phyloP scores from a whole-genome alignment of 2,797 vertebrate genomes.

The Phrynocephalus forsythii region DNA sequence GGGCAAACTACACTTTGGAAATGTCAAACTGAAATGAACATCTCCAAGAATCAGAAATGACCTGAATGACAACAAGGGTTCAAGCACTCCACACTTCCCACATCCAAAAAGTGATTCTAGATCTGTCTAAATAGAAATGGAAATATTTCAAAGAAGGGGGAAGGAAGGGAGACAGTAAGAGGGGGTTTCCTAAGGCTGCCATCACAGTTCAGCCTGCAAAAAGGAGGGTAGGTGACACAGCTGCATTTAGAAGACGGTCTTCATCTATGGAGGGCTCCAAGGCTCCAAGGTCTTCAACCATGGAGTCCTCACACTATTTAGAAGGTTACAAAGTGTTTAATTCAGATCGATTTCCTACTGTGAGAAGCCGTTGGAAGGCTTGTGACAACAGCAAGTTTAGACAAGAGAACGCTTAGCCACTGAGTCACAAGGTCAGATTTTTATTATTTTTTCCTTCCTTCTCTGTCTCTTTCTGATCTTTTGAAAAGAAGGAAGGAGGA shows the following conservation, averaged over 20 bases:
- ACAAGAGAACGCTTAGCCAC: slow-evolving; percentile 59
- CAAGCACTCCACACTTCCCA: too few relatives aligned
- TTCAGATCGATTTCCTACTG: slow-evolving; percentile 40
- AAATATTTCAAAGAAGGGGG: neutral
- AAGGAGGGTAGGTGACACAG: neutral
- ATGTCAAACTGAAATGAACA: too few relatives aligned
- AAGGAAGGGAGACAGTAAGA: neutral
- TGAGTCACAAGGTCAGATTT: slow-evolving; percentile 51
- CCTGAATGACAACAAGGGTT: too few relatives aligned
- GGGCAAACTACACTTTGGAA: too few relatives aligned
- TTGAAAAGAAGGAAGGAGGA: neutral
- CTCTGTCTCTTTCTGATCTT: slow-evolving; percentile 14
- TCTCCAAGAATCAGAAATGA: too few relatives aligned
- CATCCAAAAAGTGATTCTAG: neutral
- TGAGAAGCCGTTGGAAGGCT: slow-evolving; percentile 56
- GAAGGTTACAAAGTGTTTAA: slow-evolving; percentile 17
- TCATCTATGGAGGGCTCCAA: neutral
- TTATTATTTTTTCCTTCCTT: slow-evolving; percentile 6
- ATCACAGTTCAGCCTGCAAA: too few relatives aligned
- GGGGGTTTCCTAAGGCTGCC: neutral
- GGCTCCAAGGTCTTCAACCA: neutral
- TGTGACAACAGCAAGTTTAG: slow-evolving; percentile 61
- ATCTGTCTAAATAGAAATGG: neutral
- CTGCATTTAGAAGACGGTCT: neutral
- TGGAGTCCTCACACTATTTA: slow-evolving; percentile 39